These are phyloP conservation scores for Scalopus aquaticus DNA, from an alignment of 2,113 vertebrate species.

Conservation along the genomic window DNA sequence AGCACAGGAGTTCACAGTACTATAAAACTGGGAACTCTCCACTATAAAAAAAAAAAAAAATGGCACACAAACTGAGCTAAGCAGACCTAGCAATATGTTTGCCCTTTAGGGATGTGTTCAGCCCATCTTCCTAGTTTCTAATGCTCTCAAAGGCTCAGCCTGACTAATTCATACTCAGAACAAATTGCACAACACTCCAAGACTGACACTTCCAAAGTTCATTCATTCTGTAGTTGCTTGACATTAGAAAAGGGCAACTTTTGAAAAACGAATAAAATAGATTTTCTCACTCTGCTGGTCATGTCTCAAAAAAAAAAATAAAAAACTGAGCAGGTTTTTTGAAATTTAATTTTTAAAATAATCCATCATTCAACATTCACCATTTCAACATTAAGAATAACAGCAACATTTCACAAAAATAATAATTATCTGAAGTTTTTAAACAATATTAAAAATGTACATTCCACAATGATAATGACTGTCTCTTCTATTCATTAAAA, in stretches of 20 bases:
- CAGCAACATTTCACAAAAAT: background rate
- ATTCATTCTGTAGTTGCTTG: constrained; percentile 70
- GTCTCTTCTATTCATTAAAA: background rate
- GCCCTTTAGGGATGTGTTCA: constrained; percentile 60
- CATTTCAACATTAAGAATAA: constrained; percentile 41
- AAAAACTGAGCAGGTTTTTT: constrained; percentile 50
- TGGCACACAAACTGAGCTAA: background rate
- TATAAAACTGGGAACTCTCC: background rate
- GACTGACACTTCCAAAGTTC: constrained; percentile 80
- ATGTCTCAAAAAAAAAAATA: constrained; percentile 68
- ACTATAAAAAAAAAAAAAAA: constrained; percentile 44
- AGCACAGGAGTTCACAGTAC: background rate
- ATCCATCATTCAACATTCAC: constrained; percentile 34
- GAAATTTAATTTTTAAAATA: constrained; percentile 66
- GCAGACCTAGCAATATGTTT: constrained; percentile 41
- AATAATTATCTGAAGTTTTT: background rate
- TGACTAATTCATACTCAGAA: constrained; percentile 76
- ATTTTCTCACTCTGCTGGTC: constrained; percentile 76
- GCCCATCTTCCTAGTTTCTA: constrained; percentile 75
- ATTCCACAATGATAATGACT: background rate
- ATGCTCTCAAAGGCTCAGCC: constrained; percentile 58
- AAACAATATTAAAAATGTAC: constrained; percentile 12
- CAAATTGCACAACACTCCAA: constrained; percentile 73
- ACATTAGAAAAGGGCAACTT: constrained; percentile 80
- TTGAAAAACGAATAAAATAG: constrained; percentile 76